Base-by-base conservation (phyloP, 2,888 invertebrate genomes). In the Stenodema calcarata region DNA sequence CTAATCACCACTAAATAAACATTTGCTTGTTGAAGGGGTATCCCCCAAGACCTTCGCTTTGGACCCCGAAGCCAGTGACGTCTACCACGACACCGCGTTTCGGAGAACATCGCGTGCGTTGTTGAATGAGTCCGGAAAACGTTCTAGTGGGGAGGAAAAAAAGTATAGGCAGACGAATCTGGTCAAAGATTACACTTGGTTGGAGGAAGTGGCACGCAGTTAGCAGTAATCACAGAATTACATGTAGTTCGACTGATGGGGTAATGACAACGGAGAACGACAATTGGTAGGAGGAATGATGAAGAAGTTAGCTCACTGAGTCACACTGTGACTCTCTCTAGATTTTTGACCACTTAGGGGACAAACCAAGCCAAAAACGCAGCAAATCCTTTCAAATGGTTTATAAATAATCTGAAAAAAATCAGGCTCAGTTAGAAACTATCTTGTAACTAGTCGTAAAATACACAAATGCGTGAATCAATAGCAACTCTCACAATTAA, bases 1-100 rank as follows among this genome's bases (percentile, higher is more conserved):
- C 87, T 76, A 86, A 86, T 86, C 78, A 76, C 86, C 86, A 42
- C 86, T 86, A 76, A 86, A 86, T 76, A 86, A 86, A 86, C 86
- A 86, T 86, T 86, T 54, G 78, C 86, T 75, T 16, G 84, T 84
- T 82, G 82, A 82, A 50, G 80, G 78, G 78, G 78, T 78, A 42
- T 23, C 62, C 27, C 62, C n/a, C n/a, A 18, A 23, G 62, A 11
- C 62, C 23, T 23, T 18, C 11, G 54, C 23, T 23, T 23, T 11
- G 3, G 23, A 62, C 62, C 62, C 27, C 62, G 62, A 50, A 50
- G 62, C 23, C 6, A 62, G 62, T 23, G 62, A 62, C 62, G 62
- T 62, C 62, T 23, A 4, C 11, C 23, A 12, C 23, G 23, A 62
- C 62, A 62, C n/a, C 23, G 62, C 62, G 62, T 78, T 78, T 44